A percentile compares a stretch with the other conserved stretches of the same genome.
phyloP scores from a whole-genome alignment of 2,113 vertebrate species.

The Gila orcuttii region DNA sequence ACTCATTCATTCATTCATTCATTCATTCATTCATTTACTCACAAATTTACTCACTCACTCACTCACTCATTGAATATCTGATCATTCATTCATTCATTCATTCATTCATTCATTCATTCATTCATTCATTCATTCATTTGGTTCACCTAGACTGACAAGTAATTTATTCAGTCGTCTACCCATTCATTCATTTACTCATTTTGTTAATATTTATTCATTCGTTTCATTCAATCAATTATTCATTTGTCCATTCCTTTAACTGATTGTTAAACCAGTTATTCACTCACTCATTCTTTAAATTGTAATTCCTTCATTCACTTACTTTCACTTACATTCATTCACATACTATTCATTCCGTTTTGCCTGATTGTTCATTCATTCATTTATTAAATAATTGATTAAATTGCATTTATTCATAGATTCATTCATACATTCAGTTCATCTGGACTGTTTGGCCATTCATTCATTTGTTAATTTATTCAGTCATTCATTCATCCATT shows the following conservation, averaged over 20 bases:
- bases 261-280: neutral
- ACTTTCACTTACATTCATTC: neutral
- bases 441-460: neutral
- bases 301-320: neutral
- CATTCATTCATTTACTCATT: neutral
- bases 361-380: neutral
- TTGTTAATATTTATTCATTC: neutral
- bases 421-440: neutral
- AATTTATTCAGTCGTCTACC: too few relatives aligned
- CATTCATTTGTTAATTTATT: too few relatives aligned
- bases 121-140: neutral
- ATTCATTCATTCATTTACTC: neutral
- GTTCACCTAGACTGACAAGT: too few relatives aligned
- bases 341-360: neutral
- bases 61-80: too few relatives aligned
- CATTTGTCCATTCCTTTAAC: neutral
- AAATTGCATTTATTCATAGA: neutral
- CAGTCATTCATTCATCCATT: neutral
- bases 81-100: too few relatives aligned
- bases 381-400: neutral
- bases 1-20: neutral
- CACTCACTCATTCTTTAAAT: neutral
- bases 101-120: too few relatives aligned
- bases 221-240: neutral
- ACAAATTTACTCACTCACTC: too few relatives aligned